Evolutionary conservation across 92 coral and sea anemone genomes (phyloP).

Genomic region (Zoanthus gigantus): DNA sequence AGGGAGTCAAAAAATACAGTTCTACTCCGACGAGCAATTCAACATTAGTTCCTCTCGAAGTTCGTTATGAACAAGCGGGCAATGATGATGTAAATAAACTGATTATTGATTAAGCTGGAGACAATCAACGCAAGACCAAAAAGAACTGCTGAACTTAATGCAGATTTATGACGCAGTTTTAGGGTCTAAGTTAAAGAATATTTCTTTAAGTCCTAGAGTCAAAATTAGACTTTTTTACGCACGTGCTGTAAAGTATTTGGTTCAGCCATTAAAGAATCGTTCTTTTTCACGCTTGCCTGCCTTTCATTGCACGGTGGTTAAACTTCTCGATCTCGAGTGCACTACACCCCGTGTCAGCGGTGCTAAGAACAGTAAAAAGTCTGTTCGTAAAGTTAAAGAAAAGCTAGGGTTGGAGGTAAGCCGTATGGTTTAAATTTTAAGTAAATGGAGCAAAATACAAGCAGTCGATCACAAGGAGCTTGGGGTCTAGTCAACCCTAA

Average conservation of each 20-base stretch:
- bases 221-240: neutral
- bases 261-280: too few species aligned
- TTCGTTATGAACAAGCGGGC: neutral
- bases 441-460: conserved; percentile 15
- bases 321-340: neutral
- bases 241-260: neutral
- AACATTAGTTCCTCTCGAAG: conserved; percentile 61
- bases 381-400: conserved; percentile 6
- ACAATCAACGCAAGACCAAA: neutral
- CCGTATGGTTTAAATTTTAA: conserved; percentile 9
- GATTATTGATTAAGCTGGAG: neutral
- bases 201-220: neutral
- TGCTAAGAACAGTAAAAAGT: neutral
- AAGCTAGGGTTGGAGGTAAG: neutral
- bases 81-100: conserved; percentile 10
- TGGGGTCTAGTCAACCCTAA: neutral
- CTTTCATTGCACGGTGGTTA: neutral
- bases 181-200: neutral
- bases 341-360: too few species aligned
- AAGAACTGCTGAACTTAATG: neutral
- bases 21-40: conserved; percentile 32
- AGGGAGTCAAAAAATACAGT: conserved; percentile 7
- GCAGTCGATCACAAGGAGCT: neutral
- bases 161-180: neutral
- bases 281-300: neutral